Percentiles rank a stretch among this genome's conserved stretches.
Conservation (phyloP, 2,888 invertebrate species). For the Nomada fucata region DNA sequence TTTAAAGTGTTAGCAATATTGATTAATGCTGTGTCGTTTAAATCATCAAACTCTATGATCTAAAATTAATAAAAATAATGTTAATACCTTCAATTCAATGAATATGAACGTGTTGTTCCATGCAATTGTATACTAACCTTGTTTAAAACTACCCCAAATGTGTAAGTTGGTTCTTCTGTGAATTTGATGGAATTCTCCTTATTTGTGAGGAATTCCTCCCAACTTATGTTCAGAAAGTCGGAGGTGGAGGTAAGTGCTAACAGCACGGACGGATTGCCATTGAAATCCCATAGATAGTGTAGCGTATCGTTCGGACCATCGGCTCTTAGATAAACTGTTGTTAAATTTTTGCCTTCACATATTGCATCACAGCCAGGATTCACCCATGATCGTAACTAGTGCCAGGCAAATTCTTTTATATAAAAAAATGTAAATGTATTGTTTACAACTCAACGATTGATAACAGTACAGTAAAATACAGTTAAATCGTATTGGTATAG, state of each 20-base stretch:
- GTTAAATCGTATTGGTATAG: not conserved
- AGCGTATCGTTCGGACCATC: slow-evolving; percentile 86
- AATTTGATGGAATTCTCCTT: slow-evolving; percentile 81
- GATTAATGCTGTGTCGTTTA: slow-evolving; percentile 85
- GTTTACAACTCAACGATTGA: slow-evolving; percentile 34
- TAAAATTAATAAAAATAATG: slow-evolving; percentile 81
- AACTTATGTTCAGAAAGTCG: slow-evolving; percentile 85
- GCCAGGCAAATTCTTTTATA: slow-evolving; percentile 64
- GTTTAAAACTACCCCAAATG: slow-evolving; percentile 87
- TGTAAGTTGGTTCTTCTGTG: slow-evolving; percentile 85
- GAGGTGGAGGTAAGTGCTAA: slow-evolving; percentile 85
- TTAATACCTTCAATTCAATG: slow-evolving; percentile 9
- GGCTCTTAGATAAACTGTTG: slow-evolving; percentile 86
- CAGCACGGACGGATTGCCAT: slow-evolving; percentile 86
- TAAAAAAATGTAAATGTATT: slow-evolving; percentile 58
- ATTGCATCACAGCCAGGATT: slow-evolving; percentile 80
- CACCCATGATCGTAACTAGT: slow-evolving; percentile 76
- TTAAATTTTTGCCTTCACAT: slow-evolving; percentile 80
- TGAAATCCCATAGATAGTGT: slow-evolving; percentile 89
- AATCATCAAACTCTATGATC: slow-evolving; percentile 87
- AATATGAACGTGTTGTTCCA: not conserved
- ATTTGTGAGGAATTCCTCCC: slow-evolving; percentile 83
- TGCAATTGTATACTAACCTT: slow-evolving; percentile 83
- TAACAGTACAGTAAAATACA: not conserved
- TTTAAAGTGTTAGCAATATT: slow-evolving; percentile 77